Percentiles rank a stretch among this genome's conserved stretches.
phyloP scores from a whole-genome alignment of 1,140 invertebrate species.

The Habropoda laboriosa region DNA sequence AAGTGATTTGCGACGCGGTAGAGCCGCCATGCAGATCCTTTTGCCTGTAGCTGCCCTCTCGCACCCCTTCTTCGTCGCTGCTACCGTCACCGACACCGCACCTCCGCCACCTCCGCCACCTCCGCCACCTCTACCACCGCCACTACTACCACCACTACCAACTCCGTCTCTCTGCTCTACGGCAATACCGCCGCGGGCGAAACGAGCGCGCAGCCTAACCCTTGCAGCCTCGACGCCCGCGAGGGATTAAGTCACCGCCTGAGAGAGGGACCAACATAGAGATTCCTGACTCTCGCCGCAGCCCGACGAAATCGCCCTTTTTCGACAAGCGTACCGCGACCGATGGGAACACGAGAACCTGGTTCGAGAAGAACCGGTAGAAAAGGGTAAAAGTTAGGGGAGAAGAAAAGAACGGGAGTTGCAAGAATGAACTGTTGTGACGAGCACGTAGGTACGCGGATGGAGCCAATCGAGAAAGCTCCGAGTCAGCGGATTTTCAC shows the following conservation, averaged over 20 bases:
- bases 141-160: conserved; percentile 31
- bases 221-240: conserved; percentile 63
- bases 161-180: conserved; percentile 59
- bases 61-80: conserved; percentile 27
- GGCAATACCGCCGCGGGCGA: conserved; percentile 58
- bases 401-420: background rate
- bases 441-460: conserved; percentile 81
- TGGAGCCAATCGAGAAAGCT: conserved; percentile 81
- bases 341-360: no score
- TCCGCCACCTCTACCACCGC: conserved; percentile 38
- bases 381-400: background rate
- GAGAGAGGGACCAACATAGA: conserved; percentile 30
- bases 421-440: conserved; percentile 77
- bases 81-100: conserved; percentile 31
- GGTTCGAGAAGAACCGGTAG: background rate
- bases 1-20: conserved; percentile 82
- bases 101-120: conserved; percentile 29
- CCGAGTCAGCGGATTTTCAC: conserved; percentile 78
- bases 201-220: conserved; percentile 71
- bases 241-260: conserved; percentile 71
- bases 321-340: background rate
- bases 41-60: conserved; percentile 73
- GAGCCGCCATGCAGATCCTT: conserved; percentile 81
- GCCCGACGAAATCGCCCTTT: background rate
- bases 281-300: no score